Conservation (phyloP, 92 coral and sea anemone species). For the Bergia puertoricense region DNA sequence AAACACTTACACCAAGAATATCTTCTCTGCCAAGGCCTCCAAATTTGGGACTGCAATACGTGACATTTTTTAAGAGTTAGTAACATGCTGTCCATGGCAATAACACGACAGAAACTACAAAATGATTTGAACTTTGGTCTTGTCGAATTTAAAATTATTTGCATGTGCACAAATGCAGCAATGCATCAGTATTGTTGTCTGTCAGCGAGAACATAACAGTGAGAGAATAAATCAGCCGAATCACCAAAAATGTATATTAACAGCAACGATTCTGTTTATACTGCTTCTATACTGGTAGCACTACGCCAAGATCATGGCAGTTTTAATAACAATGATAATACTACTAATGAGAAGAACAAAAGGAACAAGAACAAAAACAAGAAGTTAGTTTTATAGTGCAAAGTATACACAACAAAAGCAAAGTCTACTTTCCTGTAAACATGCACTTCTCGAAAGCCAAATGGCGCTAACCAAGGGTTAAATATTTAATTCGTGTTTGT, state of each 20-base stretch:
- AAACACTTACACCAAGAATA: slow-evolving; percentile 68
- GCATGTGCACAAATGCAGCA: neutral
- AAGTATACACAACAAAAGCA: neutral
- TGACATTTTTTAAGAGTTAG: neutral
- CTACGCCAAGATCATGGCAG: too few relatives aligned
- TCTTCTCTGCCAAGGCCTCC: slow-evolving; percentile 96
- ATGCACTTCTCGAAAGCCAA: neutral
- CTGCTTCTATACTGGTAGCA: too few relatives aligned
- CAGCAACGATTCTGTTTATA: too few relatives aligned
- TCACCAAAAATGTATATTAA: too few relatives aligned
- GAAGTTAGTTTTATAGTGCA: neutral
- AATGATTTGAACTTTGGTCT: too few relatives aligned
- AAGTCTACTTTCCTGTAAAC: neutral
- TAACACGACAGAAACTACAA: too few relatives aligned
- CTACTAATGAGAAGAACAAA: neutral
- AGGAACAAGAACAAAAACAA: neutral
- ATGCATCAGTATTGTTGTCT: neutral
- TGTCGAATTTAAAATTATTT: neutral
- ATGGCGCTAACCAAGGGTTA: too few relatives aligned
- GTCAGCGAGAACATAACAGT: neutral
- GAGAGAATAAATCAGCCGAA: too few relatives aligned
- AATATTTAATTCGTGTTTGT: too few relatives aligned
- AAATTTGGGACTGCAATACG: slow-evolving; percentile 77
- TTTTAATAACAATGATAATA: too few relatives aligned
- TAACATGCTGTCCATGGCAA: too few relatives aligned